phyloP scores from a whole-genome alignment of 2,888 invertebrate species.

The Ochropacha duplaris region DNA sequence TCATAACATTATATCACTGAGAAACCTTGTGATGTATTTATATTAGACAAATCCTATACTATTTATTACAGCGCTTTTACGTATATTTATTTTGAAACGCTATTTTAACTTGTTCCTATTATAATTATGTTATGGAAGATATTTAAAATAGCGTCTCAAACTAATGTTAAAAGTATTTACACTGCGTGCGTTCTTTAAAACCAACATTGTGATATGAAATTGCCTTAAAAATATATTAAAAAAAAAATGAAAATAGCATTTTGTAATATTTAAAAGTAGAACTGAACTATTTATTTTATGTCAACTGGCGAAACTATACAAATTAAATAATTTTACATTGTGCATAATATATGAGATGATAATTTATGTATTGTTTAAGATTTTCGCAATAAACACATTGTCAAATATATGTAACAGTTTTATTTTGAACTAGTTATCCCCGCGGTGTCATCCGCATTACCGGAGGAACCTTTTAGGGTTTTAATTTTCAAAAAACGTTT shows the following conservation, averaged over 20 bases:
- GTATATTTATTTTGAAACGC: background rate
- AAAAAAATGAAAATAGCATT: slow-evolving; percentile 20
- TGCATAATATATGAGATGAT: slow-evolving; percentile 54
- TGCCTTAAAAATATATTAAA: slow-evolving; percentile 54
- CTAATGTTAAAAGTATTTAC: slow-evolving; percentile 17
- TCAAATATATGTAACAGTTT: slow-evolving; percentile 17
- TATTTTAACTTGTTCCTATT: background rate
- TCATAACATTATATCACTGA: slow-evolving; percentile 24
- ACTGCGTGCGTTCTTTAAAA: slow-evolving; percentile 33
- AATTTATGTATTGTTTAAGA: slow-evolving; percentile 56
- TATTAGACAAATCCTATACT: slow-evolving; percentile 12
- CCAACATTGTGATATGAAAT: slow-evolving; percentile 69
- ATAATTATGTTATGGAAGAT: background rate
- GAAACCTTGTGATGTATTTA: slow-evolving; percentile 25
- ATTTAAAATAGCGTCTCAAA: slow-evolving; percentile 10
- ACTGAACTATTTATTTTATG: slow-evolving; percentile 5
- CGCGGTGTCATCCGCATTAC: too few species aligned
- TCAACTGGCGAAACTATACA: slow-evolving; percentile 15
- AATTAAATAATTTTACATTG: slow-evolving; percentile 41
- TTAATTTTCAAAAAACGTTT: too few species aligned
- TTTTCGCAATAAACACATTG: slow-evolving; percentile 55
- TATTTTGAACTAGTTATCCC: background rate
- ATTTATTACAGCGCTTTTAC: background rate
- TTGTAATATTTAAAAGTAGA: slow-evolving; percentile 12
- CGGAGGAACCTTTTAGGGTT: too few species aligned